Conservation (phyloP, 2,797 vertebrate species). For the Alosa sapidissima region DNA sequence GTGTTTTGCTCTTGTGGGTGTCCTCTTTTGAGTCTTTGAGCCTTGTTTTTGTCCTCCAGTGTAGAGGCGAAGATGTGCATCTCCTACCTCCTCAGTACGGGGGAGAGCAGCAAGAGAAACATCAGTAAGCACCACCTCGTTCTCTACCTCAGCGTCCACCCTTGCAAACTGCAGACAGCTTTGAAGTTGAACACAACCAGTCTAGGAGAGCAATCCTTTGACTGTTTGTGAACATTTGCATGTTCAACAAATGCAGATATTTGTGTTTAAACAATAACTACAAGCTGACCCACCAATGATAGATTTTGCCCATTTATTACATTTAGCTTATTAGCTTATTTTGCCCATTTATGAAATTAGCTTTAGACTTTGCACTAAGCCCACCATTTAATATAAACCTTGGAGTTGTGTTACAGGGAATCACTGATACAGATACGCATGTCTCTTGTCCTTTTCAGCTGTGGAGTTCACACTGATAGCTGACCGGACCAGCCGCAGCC, state of each 20-base stretch:
- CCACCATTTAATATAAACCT: not conserved
- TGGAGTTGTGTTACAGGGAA: not conserved
- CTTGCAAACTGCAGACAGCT: not conserved
- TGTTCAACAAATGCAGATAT: not conserved
- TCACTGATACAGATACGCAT: not conserved
- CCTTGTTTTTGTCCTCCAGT: conserved; percentile 60
- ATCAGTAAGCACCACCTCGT: conserved; percentile 80
- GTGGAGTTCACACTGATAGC: conserved; percentile 76
- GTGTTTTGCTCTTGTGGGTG: not conserved
- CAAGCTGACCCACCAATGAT: too few relatives aligned
- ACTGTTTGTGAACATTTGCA: not conserved
- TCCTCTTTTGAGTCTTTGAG: not conserved
- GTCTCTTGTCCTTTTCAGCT: conserved; percentile 56
- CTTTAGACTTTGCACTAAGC: too few relatives aligned
- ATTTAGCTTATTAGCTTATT: too few relatives aligned
- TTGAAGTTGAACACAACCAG: not conserved
- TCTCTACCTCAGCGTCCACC: not conserved
- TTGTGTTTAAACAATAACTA: not conserved
- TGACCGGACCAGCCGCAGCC: conserved; percentile 22
- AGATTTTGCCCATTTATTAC: too few relatives aligned
- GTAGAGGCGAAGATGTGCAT: conserved; percentile 85
- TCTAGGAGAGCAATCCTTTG: not conserved
- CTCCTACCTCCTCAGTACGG: conserved; percentile 81
- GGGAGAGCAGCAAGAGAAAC: conserved; percentile 67
- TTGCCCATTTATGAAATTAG: too few relatives aligned